Percentiles rank a stretch among this genome's conserved stretches.
Conservation (phyloP, 2,888 invertebrate genomes). For the Crepidodera aurea region DNA sequence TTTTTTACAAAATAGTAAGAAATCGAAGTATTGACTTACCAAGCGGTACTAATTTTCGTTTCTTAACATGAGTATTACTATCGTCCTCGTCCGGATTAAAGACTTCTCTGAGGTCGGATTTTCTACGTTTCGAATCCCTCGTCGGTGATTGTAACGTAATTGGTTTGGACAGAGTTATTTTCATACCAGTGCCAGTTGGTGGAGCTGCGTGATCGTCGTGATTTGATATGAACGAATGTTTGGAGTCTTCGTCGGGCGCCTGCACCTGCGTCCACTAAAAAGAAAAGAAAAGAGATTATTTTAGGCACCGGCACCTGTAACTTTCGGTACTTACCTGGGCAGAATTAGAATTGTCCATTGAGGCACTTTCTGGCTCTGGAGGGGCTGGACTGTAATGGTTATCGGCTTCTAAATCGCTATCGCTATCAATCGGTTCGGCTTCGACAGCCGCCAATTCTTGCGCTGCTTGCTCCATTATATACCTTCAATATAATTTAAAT, state of each 20-base stretch:
- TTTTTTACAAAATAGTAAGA: too few relatives aligned
- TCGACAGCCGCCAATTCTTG: conserved; percentile 72
- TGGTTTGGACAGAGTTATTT: conserved; percentile 60
- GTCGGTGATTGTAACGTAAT: conserved; percentile 60
- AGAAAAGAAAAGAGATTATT: neutral
- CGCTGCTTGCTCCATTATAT: conserved; percentile 66
- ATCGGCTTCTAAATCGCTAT: conserved; percentile 64
- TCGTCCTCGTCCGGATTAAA: conserved; percentile 87
- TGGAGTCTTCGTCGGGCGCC: conserved; percentile 61
- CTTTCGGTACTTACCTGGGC: conserved; percentile 57
- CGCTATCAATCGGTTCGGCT: conserved; percentile 79
- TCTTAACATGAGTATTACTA: conserved; percentile 66
- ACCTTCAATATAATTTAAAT: conserved; percentile 51
- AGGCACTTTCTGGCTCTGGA: conserved; percentile 47
- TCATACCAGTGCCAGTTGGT: conserved; percentile 57
- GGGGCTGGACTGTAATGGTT: conserved; percentile 57
- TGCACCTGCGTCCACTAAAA: conserved; percentile 60
- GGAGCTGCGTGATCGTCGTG: conserved; percentile 55
- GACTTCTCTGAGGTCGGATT: conserved; percentile 82
- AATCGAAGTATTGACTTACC: conserved; percentile 64
- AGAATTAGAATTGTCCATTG: conserved; percentile 53
- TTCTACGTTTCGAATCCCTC: conserved; percentile 68
- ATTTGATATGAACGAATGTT: conserved; percentile 61
- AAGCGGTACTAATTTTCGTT: conserved; percentile 81
- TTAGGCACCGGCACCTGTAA: neutral